Evolutionary conservation across 2,888 invertebrate species (phyloP), one percentile per base, ranked within the genome.

Genomic region (Ommatoiulus sabulosus): DNA sequence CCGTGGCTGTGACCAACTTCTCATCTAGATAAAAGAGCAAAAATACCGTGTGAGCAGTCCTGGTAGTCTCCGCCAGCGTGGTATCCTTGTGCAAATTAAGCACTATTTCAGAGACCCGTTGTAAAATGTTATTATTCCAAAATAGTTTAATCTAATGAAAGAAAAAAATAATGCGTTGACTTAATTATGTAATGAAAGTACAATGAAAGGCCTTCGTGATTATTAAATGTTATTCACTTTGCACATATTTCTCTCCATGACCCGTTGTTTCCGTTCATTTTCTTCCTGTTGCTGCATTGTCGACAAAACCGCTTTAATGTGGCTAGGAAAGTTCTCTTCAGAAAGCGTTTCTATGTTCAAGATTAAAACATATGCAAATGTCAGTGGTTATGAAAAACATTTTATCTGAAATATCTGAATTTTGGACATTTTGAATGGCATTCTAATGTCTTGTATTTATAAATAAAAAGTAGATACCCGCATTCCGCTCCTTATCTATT

Each of bases 291-390:
- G 94, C 89, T 94, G 94, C 92, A 96, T 94, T 89, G 94, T 94
- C 86, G 94, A 93, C 90, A 96, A 92, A 88, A 96, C 92, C 44
- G 93, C 93, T 89, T 94, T 94, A 87, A 97, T 95, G 92, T 97
- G 96, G 72, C 94, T 93, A 0, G 97, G 97, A 91, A 97, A 96
- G 57, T 96, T 94, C n/a, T 94, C 94, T 0, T 93, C 93, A 84
- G 94, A 94, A 92, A 96, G 95, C 1, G 95, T 95, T n/a, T 93
- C 92, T 80, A 80, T 80, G n/a, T 7, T 7, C 5, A 24, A 24
- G 5, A n/a, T 80, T n/a, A 4, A 80, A 12, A 24, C 5, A 20
- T 20, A 20, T n/a, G n/a, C n/a, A n/a, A n/a, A n/a, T n/a, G n/a
- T n/a, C n/a, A n/a, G n/a, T n/a, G n/a, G n/a, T n/a, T n/a, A n/a